A percentile compares a stretch with the other conserved stretches of the same genome.
These are phyloP conservation scores for Garra rufa DNA, from an alignment of 2,113 vertebrate species.

Conservation along the genomic window DNA sequence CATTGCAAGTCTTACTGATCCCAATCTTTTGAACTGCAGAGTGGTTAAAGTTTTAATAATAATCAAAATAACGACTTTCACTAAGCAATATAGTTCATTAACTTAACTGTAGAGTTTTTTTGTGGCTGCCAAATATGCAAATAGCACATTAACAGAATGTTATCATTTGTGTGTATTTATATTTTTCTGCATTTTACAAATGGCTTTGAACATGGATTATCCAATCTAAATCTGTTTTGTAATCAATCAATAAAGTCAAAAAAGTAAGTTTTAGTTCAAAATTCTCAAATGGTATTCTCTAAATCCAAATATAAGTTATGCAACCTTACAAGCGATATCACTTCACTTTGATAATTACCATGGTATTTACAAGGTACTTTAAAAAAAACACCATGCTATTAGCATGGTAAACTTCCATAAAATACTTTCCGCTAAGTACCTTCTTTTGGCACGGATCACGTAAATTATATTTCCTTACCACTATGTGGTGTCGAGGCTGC, in stretches of 20 bases:
- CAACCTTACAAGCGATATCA: not conserved
- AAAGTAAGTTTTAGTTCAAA: not conserved
- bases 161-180: not conserved
- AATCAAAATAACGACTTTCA: not conserved
- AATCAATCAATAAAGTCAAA: not conserved
- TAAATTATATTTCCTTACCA: conserved; percentile 77
- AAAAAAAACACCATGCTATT: not conserved
- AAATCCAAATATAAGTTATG: not conserved
- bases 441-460: not conserved
- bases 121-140: not conserved
- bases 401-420: not conserved
- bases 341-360: not conserved
- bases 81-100: not conserved
- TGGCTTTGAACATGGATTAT: not conserved
- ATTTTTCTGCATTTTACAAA: not conserved
- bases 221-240: not conserved
- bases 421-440: not conserved
- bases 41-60: not conserved
- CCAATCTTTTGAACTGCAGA: too few species aligned
- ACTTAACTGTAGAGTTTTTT: too few species aligned
- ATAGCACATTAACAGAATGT: not conserved
- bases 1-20: too few species aligned
- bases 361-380: not conserved
- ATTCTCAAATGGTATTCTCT: too few species aligned
- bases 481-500: conserved; percentile 94